phyloP scores from a whole-genome alignment of 2,113 vertebrate genomes.

The Carettochelys insculpta region DNA sequence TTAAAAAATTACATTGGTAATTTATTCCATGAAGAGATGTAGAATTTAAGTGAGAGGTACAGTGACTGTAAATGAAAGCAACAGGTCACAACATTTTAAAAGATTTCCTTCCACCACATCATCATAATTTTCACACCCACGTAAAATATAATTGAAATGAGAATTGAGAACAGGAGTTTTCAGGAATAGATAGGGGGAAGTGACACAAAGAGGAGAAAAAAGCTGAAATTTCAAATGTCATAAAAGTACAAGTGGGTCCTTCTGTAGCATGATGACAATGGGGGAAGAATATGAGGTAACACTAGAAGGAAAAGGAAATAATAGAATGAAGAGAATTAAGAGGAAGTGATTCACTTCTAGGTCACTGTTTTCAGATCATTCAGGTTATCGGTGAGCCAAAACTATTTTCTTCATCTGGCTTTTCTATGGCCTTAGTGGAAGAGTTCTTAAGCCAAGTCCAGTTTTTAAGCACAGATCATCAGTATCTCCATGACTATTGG shows the following conservation, averaged over 20 bases:
- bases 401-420: background rate
- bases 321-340: background rate
- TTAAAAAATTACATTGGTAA: conserved; percentile 51
- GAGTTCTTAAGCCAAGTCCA: background rate
- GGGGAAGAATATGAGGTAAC: background rate
- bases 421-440: background rate
- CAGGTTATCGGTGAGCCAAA: background rate
- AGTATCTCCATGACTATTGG: background rate
- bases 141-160: background rate
- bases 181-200: background rate
- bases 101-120: conserved; percentile 19
- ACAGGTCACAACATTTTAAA: background rate
- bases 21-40: conserved; percentile 24
- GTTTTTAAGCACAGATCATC: background rate
- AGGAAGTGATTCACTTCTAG: background rate
- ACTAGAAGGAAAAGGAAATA: rapidly evolving
- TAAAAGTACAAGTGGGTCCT: background rate
- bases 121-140: background rate
- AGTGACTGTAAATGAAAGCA: conserved; percentile 11
- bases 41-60: conserved; percentile 7
- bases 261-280: background rate
- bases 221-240: background rate
- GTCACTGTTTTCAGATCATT: background rate
- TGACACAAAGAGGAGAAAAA: background rate
- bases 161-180: background rate